Conservation (phyloP, 2,888 invertebrate genomes). For the Litoditis marina region DNA sequence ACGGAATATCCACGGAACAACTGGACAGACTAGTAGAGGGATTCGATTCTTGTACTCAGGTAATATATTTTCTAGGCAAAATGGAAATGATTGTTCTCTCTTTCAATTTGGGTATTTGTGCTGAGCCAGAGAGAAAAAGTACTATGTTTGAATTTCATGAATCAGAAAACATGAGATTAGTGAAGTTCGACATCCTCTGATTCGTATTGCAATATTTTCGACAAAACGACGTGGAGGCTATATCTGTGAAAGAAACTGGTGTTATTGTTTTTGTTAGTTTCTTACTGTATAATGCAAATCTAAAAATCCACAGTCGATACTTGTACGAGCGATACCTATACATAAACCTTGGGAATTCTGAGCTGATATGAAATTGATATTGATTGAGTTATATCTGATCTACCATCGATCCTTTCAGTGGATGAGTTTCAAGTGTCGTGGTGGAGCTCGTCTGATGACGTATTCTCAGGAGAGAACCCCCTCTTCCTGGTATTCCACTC, state of each 20-base stretch:
- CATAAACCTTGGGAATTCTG: too few relatives aligned
- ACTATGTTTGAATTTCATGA: too few relatives aligned
- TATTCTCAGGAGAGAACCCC: constrained; percentile 55
- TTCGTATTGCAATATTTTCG: too few relatives aligned
- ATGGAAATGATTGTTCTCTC: not conserved
- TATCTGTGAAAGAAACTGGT: too few relatives aligned
- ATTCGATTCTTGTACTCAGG: constrained; percentile 54
- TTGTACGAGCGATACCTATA: too few relatives aligned
- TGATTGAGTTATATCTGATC: not conserved
- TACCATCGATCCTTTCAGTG: constrained; percentile 13
- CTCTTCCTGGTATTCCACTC: constrained; percentile 52
- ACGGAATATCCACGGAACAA: constrained; percentile 42
- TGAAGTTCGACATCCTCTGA: too few relatives aligned
- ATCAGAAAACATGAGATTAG: too few relatives aligned
- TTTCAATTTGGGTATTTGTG: too few relatives aligned
- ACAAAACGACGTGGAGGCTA: too few relatives aligned
- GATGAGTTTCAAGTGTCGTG: constrained; percentile 55
- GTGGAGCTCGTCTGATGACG: constrained; percentile 54
- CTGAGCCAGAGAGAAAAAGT: too few relatives aligned
- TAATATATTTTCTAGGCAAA: constrained; percentile 2
- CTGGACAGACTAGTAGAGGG: constrained; percentile 56
- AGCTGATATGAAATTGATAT: not conserved
- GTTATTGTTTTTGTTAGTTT: too few relatives aligned
- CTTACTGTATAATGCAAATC: not conserved
- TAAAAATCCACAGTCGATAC: too few relatives aligned